These are phyloP conservation scores for Acanthis flammea DNA, from an alignment of 2,797 vertebrate genomes.

Conservation along the genomic window DNA sequence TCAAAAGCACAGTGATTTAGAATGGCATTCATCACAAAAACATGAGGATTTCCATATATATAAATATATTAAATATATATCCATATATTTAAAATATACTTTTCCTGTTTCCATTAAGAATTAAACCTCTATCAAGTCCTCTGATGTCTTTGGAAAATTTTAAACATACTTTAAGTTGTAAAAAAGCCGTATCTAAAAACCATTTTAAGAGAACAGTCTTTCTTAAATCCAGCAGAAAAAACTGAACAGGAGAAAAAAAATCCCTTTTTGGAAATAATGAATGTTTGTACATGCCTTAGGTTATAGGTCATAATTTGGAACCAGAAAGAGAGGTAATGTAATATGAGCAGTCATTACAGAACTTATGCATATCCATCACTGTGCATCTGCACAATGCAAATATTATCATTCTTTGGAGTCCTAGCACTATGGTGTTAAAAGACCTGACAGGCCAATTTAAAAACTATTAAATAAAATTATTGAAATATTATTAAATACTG, in stretches of 20 bases:
- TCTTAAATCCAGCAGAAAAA: neutral
- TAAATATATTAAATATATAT: no score
- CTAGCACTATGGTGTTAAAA: neutral
- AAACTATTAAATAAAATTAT: neutral
- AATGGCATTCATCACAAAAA: neutral
- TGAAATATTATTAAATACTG: neutral
- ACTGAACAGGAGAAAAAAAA: neutral
- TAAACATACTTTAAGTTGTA: neutral
- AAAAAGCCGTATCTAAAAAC: neutral
- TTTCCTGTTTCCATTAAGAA: neutral
- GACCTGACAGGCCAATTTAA: rapidly evolving
- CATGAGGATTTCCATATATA: neutral
- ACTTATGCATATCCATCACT: neutral
- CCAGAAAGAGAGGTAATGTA: neutral
- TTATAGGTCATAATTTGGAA: neutral
- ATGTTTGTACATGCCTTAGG: neutral
- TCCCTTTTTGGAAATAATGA: neutral
- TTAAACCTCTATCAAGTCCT: neutral
- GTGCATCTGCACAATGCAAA: neutral
- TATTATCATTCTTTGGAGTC: neutral
- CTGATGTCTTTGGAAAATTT: neutral
- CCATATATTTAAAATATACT: neutral
- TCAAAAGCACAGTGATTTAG: neutral
- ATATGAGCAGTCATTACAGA: neutral
- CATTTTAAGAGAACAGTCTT: neutral